Conservation (phyloP, 2,797 vertebrate genomes). For the Bovichtus variegatus region DNA sequence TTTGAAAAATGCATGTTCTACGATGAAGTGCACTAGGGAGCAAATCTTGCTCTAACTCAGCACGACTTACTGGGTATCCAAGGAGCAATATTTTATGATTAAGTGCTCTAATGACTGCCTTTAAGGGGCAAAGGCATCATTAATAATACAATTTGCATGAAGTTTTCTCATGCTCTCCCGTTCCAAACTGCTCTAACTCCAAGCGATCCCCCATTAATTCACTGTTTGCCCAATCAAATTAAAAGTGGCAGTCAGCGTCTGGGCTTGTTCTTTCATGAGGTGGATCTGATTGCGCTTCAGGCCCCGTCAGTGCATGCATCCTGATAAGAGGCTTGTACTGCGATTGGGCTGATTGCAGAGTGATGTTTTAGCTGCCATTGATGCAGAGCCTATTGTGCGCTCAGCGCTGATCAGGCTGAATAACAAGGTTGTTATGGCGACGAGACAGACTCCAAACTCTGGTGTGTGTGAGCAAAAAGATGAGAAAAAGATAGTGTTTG, state of each 20-base stretch:
- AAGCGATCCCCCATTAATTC: constrained; percentile 61
- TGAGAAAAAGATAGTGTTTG: constrained; percentile 4
- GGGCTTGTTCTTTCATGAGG: constrained; percentile 63
- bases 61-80: constrained; percentile 33
- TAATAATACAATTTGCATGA: constrained; percentile 54
- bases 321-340: constrained; percentile 71
- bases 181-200: constrained; percentile 53
- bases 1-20: constrained; percentile 50
- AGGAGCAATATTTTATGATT: constrained; percentile 69
- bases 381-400: constrained; percentile 60
- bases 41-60: constrained; percentile 46
- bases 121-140: constrained; percentile 57
- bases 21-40: constrained; percentile 20
- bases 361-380: constrained; percentile 64
- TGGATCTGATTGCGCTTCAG: constrained; percentile 74
- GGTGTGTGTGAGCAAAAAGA: constrained; percentile 22
- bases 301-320: constrained; percentile 51
- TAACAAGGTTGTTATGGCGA: constrained; percentile 69
- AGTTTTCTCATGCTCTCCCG: constrained; percentile 16
- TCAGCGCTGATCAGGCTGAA: constrained; percentile 56
- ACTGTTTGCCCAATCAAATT: constrained; percentile 74
- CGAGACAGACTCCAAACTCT: constrained; percentile 22
- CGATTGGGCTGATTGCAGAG: constrained; percentile 72
- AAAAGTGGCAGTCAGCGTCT: constrained; percentile 68
- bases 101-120: constrained; percentile 70